Conservation (phyloP, 2,797 vertebrate species). For the Fistularia commersonii region DNA sequence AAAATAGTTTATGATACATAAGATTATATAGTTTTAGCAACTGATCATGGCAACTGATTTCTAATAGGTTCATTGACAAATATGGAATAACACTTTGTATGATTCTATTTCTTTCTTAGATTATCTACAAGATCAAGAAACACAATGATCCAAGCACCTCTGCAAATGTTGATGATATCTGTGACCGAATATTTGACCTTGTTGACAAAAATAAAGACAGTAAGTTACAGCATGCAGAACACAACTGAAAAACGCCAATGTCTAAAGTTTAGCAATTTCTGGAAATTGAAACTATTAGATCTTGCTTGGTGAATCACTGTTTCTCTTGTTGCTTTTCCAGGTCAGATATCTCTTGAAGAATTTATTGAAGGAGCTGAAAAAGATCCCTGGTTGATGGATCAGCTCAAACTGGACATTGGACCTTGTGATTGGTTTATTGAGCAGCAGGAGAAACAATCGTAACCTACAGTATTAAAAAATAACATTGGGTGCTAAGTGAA, state of each 20-base stretch:
- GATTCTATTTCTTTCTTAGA: slow-evolving; percentile 39
- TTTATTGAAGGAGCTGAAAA: slow-evolving; percentile 69
- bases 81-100: neutral
- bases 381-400: slow-evolving; percentile 72
- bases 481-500: too few species aligned
- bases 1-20: too few species aligned
- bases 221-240: slow-evolving; percentile 23
- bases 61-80: neutral
- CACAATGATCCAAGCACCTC: slow-evolving; percentile 19
- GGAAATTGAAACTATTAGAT: neutral
- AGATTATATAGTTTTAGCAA: neutral
- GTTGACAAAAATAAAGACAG: slow-evolving; percentile 74
- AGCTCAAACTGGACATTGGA: slow-evolving; percentile 66
- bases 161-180: slow-evolving; percentile 50
- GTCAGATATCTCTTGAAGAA: slow-evolving; percentile 69
- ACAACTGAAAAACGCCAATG: neutral
- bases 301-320: neutral
- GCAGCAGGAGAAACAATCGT: slow-evolving; percentile 34
- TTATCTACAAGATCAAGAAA: slow-evolving; percentile 63
- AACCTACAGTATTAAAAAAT: too few species aligned
- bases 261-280: too few species aligned
- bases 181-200: slow-evolving; percentile 68
- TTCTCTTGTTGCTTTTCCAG: slow-evolving; percentile 30
- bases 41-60: neutral
- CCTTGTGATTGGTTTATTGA: slow-evolving; percentile 63